Base-by-base conservation (phyloP, 2,888 invertebrate species). In the Cephus pulcher region DNA sequence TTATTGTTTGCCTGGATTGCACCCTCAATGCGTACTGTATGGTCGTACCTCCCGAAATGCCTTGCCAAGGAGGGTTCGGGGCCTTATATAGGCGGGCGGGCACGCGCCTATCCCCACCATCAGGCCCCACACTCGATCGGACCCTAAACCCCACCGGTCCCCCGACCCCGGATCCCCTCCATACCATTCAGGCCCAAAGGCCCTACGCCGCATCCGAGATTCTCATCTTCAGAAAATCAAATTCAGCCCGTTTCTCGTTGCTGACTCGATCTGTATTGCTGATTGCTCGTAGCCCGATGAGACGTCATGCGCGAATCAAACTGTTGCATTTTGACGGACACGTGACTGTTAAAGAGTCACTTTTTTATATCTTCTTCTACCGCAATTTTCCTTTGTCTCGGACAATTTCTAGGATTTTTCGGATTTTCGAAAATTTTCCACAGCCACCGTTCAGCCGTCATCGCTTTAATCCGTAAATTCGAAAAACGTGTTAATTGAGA, bases 51-150 rank as follows among this genome's bases (percentile, higher is more conserved):
- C 89, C 91, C 92, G 92, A 91, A 92, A 92, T 92, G 91, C 88
- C 86, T 88, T 84, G 84, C 86, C 84, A 85, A 86, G 87, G 88
- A 89, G 89, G 90, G 89, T 88, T 86, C 88, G 87, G 89, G 90
- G 91, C 88, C 91, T 91, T 92, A 91, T 91, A 91, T 91, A 91
- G 89, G 83, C 86, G 81, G 83, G 92, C 93, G 93, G 93, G 93
- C 79, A 93, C 94, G 94, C 94, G 94, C 94, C 94, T 92, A 90
- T 92, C 93, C 94, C 94, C 94, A 93, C 94, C 93, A 93, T 90
- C 89, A 91, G 91, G 91, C 88, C 90, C 88, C 86, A 85, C 87
- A 89, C 90, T 87, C 89, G 87, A 90, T 91, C 92, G 92, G 92
- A 92, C 92, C 92, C 89, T 88, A 90, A 89, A 87, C 92, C 92